Evolutionary conservation across 2,888 invertebrate species (phyloP), one percentile per base, ranked within the genome.

Genomic region (Meghimatium bilineatum): DNA sequence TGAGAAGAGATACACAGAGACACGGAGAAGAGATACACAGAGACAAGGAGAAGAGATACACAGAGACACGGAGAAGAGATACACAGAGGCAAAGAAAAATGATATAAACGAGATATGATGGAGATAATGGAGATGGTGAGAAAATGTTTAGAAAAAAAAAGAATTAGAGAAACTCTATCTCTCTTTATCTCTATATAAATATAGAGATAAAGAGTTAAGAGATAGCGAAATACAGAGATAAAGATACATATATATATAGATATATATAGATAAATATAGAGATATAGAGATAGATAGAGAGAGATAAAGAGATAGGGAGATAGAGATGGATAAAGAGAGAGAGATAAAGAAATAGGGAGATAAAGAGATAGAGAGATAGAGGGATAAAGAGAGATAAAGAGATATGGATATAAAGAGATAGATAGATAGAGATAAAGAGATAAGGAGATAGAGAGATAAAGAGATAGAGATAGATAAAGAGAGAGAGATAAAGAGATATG

Each of bases 401-500:
- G 60, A 14, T 34, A 71, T n/a, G 49, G 71, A 23, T 49, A 78
- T 6, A 20, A 77, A 17, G 66, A 80, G 0, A 71, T 78, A 20
- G 74, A 72, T 3, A 75, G 78, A 29, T 79, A 78, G 29, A 26
- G 38, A 1, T 1, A 32, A 72, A 1, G 69, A 60, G 49, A 12
- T 60, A 20, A 29, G n/a, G 34, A 34, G 69, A 32, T n/a, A 69
- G 75, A 56, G 72, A 29, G 63, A 38, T 38, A 32, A 76, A 60
- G 38, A 49, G 69, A 32, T 78, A 72, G 34, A 38, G 66, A 66
- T 76, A 67, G 67, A 75, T 38, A 36, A 82, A 20, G 20, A 56
- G 17, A 56, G 17, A 49, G 52, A n/a, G 67, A 66, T 56, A 66
- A 72, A 36, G 66, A 36, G 74, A 36, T 52, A 66, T 67, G 34